Conservation (phyloP, 2,888 invertebrate genomes). For the Oxyteleia sp. region DNA sequence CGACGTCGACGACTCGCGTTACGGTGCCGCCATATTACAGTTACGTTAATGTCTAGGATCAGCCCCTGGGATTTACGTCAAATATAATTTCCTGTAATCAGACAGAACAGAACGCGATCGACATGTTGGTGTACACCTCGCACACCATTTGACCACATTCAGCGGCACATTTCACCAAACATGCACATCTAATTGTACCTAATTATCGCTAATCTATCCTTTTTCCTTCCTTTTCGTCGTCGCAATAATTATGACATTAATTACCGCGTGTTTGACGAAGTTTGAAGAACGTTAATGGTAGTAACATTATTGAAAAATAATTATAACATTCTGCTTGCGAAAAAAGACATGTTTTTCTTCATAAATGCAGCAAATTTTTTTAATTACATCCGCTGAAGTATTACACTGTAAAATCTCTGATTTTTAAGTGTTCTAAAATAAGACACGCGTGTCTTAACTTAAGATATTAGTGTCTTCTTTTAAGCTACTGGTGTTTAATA, state of each 20-base stretch:
- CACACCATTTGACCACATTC: constrained; percentile 30
- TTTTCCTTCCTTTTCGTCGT: constrained; percentile 16
- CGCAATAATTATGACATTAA: constrained; percentile 18
- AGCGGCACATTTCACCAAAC: background rate
- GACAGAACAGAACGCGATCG: constrained; percentile 39
- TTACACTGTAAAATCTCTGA: no score
- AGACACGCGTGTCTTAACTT: no score
- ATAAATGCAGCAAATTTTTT: no score
- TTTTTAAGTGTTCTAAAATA: no score
- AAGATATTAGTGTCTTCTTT: no score
- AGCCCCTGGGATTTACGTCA: constrained; percentile 67
- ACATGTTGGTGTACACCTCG: constrained; percentile 29
- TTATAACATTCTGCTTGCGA: no score
- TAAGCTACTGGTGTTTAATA: no score
- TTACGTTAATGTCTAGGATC: constrained; percentile 83
- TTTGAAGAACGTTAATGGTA: constrained; percentile 3
- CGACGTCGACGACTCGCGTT: constrained; percentile 77
- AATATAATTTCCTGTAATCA: constrained; percentile 61
- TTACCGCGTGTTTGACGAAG: constrained; percentile 7
- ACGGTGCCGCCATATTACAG: constrained; percentile 83
- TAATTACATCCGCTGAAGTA: no score
- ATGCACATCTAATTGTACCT: constrained; percentile 40
- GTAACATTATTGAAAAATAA: background rate
- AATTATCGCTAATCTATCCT: constrained; percentile 21
- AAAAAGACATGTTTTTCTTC: no score